Conservation (phyloP, 2,113 vertebrate genomes). For the Strix aluco region DNA sequence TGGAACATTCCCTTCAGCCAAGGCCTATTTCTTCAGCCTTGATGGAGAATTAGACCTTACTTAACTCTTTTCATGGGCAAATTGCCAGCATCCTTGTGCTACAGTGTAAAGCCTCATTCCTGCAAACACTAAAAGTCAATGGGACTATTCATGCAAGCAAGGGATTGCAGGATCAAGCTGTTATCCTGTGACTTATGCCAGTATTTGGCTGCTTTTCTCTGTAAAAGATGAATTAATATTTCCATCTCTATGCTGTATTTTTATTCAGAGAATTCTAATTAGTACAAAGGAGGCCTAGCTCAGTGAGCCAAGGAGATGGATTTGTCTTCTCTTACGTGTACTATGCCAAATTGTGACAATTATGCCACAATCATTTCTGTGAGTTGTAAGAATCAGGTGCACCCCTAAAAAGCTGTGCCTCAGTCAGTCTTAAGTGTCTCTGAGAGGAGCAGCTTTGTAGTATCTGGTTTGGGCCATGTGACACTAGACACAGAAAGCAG, state of each 20-base stretch:
- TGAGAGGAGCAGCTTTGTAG: background rate
- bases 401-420: background rate
- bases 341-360: background rate
- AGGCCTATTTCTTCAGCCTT: slow-evolving; percentile 19
- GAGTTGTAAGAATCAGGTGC: background rate
- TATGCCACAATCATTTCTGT: background rate
- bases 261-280: slow-evolving; percentile 44
- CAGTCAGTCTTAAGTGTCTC: background rate
- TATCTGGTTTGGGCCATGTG: background rate
- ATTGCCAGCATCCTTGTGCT: slow-evolving; percentile 7
- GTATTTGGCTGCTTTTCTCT: slow-evolving; percentile 42
- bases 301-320: background rate
- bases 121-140: slow-evolving; percentile 42
- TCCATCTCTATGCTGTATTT: background rate
- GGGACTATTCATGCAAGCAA: slow-evolving; percentile 38
- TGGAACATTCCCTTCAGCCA: slow-evolving; percentile 36
- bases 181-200: slow-evolving; percentile 35
- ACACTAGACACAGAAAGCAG: background rate
- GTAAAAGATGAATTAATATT: slow-evolving; percentile 32
- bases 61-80: slow-evolving; percentile 23
- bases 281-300: slow-evolving; percentile 3
- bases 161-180: slow-evolving; percentile 56
- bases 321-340: background rate
- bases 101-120: background rate
- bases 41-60: slow-evolving; percentile 38